Conservation (phyloP, 2,113 vertebrate species). For the Aptenodytes patagonicus region DNA sequence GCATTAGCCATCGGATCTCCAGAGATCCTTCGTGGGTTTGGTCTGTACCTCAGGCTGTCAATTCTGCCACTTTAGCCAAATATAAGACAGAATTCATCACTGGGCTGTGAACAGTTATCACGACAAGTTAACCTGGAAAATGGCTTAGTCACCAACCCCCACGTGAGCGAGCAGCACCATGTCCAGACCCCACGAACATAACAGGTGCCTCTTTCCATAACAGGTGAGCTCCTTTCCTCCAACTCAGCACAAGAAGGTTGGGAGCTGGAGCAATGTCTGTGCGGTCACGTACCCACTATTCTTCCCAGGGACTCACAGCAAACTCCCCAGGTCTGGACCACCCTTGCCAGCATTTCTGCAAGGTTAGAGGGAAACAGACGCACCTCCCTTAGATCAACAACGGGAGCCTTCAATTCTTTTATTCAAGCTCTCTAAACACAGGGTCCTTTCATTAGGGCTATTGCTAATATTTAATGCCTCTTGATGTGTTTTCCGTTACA, state of each 20-base stretch:
- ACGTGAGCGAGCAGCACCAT: rapidly evolving
- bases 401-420: not conserved
- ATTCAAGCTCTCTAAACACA: not conserved
- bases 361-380: not conserved
- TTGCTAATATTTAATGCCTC: not conserved
- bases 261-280: not conserved
- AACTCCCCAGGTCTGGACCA: not conserved
- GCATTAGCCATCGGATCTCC: rapidly evolving
- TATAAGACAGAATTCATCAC: rapidly evolving
- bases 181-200: not conserved
- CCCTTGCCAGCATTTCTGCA: not conserved
- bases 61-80: not conserved
- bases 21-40: not conserved
- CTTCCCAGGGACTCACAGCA: not conserved
- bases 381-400: not conserved
- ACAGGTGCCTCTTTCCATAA: not conserved
- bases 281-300: not conserved
- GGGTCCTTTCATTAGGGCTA: not conserved
- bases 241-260: rapidly evolving
- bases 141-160: not conserved
- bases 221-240: too few relatives aligned
- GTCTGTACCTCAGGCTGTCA: not conserved
- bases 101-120: not conserved
- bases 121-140: not conserved
- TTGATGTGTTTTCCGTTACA: not conserved